Percentiles rank a stretch among this genome's conserved stretches.
phyloP scores from a whole-genome alignment of 2,888 invertebrate species.

The Aspidiotus destructor region DNA sequence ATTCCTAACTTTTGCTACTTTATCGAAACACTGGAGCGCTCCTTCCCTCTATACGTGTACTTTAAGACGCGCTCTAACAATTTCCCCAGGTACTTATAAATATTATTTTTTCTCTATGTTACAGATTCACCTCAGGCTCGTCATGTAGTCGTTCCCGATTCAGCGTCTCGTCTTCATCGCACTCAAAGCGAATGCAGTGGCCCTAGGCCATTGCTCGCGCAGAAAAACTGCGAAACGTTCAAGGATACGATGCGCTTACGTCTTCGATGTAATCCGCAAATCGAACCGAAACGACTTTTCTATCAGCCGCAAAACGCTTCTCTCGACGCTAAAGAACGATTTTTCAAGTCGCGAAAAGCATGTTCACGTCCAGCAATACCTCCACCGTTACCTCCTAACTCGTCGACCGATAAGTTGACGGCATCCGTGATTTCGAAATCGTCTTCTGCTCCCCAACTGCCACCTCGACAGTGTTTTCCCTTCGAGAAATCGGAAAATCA shows the following conservation, averaged over 20 bases:
- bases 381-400: conserved; percentile 35
- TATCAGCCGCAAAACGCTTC: conserved; percentile 23
- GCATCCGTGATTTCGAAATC: conserved; percentile 35
- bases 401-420: conserved; percentile 38
- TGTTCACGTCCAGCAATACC: conserved; percentile 25
- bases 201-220: conserved; percentile 22
- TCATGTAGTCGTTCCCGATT: conserved; percentile 9
- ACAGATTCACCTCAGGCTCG: conserved; percentile 15
- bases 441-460: conserved; percentile 36
- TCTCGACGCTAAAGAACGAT: neutral
- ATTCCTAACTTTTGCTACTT: too few species aligned
- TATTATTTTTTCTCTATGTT: conserved; percentile 5
- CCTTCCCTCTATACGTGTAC: too few species aligned
- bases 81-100: neutral
- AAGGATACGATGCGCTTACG: conserved; percentile 77
- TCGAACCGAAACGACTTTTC: conserved; percentile 19
- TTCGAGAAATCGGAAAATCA: conserved; percentile 9
- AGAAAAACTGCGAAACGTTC: conserved; percentile 43
- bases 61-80: too few species aligned
- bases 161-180: conserved; percentile 39
- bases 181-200: conserved; percentile 43
- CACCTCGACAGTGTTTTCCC: conserved; percentile 30
- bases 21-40: too few species aligned
- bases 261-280: conserved; percentile 41
- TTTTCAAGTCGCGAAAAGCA: conserved; percentile 6